Conservation (phyloP, 2,888 invertebrate species). For the Siphonodentalium dalli region DNA sequence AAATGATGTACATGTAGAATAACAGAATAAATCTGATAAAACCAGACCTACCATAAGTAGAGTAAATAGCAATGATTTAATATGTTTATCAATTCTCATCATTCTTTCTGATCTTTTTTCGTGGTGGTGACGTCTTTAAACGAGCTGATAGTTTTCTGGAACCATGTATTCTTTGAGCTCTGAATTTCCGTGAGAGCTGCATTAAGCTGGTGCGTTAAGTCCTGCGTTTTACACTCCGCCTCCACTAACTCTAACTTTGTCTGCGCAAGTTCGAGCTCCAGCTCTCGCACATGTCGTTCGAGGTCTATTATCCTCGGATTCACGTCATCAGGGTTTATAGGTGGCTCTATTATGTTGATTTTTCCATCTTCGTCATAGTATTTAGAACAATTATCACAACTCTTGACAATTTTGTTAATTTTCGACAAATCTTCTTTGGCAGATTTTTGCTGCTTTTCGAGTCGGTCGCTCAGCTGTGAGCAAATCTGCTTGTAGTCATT, state of each 20-base stretch:
- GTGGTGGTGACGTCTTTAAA: constrained; percentile 68
- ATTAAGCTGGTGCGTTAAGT: constrained; percentile 85
- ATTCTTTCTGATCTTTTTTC: constrained; percentile 42
- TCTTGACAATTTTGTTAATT: constrained; percentile 68
- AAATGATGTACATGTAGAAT: too few species aligned
- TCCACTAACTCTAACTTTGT: constrained; percentile 97
- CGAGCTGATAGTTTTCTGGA: constrained; percentile 85
- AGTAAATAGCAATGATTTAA: too few species aligned
- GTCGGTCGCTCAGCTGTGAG: constrained; percentile 80
- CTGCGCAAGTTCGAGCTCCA: constrained; percentile 94
- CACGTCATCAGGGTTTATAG: constrained; percentile 40
- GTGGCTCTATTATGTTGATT: constrained; percentile 42
- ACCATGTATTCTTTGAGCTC: constrained; percentile 80
- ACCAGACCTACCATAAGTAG: too few species aligned
- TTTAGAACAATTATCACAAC: constrained; percentile 54
- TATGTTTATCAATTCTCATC: constrained; percentile 1
- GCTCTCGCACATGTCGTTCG: constrained; percentile 71
- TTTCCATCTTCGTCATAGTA: constrained; percentile 53
- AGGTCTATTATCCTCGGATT: constrained; percentile 49
- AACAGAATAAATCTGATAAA: too few species aligned
- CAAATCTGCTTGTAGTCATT: constrained; percentile 83
- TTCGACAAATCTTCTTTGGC: constrained; percentile 72
- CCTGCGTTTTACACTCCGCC: constrained; percentile 94
- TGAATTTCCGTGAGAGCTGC: constrained; percentile 81
- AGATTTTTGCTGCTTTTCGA: constrained; percentile 73